These are phyloP conservation scores for Euclidia mi DNA, from an alignment of 2,888 invertebrate species.

Conservation along the genomic window DNA sequence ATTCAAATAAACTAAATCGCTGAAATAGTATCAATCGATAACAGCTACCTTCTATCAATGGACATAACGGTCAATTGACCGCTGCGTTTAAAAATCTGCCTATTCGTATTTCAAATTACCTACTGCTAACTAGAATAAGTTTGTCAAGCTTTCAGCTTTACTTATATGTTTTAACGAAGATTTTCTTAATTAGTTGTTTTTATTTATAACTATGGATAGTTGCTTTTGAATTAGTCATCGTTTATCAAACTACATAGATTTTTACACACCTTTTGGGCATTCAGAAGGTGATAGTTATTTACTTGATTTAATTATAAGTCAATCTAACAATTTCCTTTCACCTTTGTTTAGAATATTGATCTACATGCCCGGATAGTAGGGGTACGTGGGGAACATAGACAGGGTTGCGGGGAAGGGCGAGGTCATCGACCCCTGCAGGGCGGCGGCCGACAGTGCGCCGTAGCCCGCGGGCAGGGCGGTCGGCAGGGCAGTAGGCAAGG, in stretches of 20 bases:
- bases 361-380: slow-evolving; percentile 58
- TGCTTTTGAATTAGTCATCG: neutral
- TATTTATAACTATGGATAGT: neutral
- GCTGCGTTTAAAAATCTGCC: neutral
- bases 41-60: neutral
- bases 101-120: neutral
- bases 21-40: neutral
- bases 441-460: slow-evolving; percentile 72
- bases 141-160: neutral
- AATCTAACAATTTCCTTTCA: too few species aligned
- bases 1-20: slow-evolving; percentile 1
- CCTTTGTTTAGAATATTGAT: neutral
- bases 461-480: slow-evolving; percentile 78
- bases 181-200: neutral
- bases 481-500: slow-evolving; percentile 69
- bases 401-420: slow-evolving; percentile 69
- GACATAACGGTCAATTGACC: neutral
- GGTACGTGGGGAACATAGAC: slow-evolving; percentile 82
- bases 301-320: too few species aligned
- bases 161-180: neutral
- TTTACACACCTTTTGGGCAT: neutral
- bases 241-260: neutral
- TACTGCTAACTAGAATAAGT: neutral
- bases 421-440: slow-evolving; percentile 70
- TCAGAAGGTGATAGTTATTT: neutral